Conservation (phyloP, 1,140 invertebrate genomes). For the Drosophila auraria region DNA sequence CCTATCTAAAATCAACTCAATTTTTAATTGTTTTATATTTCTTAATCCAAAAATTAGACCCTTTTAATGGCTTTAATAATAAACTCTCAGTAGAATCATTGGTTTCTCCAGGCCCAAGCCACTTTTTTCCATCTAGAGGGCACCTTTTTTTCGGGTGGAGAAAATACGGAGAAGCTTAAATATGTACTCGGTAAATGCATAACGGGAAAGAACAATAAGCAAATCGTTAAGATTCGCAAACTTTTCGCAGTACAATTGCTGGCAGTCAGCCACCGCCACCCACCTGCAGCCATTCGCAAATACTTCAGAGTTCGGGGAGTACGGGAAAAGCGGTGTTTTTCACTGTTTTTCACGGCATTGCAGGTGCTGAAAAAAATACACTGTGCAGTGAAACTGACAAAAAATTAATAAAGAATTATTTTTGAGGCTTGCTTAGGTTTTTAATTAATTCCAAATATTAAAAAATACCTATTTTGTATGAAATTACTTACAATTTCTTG, state of each 20-base stretch:
- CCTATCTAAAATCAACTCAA: neutral
- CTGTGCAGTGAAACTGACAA: neutral
- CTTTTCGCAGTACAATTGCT: slow-evolving; percentile 39
- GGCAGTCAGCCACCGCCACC: neutral
- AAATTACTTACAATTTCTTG: too few species aligned
- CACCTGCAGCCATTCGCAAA: neutral
- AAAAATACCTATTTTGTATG: too few species aligned
- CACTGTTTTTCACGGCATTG: slow-evolving; percentile 1
- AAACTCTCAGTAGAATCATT: too few species aligned
- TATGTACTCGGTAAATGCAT: slow-evolving; percentile 61
- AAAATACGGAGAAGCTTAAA: slow-evolving; percentile 11
- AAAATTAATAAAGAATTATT: neutral
- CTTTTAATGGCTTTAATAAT: too few species aligned
- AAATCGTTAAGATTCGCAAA: slow-evolving; percentile 76
- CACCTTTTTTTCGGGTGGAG: slow-evolving; percentile 1
- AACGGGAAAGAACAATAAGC: slow-evolving; percentile 67
- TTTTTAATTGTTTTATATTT: neutral
- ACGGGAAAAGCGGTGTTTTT: slow-evolving; percentile 2
- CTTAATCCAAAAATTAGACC: neutral
- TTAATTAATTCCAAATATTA: neutral
- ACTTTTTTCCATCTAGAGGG: neutral
- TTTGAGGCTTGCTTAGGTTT: neutral
- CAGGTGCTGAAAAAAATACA: slow-evolving; percentile 9
- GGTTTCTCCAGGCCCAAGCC: neutral
- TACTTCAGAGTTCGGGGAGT: neutral